Evolutionary conservation across 2,113 vertebrate species (phyloP).

Genomic region (Bombycilla garrulus): DNA sequence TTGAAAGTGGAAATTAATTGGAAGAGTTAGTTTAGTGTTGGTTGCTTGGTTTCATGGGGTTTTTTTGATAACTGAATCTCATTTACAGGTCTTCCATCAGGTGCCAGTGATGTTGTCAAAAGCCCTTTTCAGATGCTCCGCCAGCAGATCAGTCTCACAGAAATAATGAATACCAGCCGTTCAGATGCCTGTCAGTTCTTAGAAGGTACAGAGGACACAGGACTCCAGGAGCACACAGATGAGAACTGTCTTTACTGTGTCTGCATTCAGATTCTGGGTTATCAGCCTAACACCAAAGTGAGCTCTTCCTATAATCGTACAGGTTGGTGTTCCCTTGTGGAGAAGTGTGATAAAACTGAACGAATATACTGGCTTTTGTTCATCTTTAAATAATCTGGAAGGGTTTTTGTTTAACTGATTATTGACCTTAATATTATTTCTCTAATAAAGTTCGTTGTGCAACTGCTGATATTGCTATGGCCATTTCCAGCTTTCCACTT

Average conservation of each 20-base stretch:
- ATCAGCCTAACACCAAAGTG: slow-evolving; percentile 81
- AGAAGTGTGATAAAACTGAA: not conserved
- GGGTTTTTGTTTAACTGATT: not conserved
- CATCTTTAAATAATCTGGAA: not conserved
- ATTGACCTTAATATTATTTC: not conserved
- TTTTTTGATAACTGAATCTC: slow-evolving; percentile 20
- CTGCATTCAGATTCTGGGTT: slow-evolving; percentile 86
- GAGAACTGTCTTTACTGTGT: slow-evolving; percentile 98
- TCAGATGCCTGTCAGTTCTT: slow-evolving; percentile 84
- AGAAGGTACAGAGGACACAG: slow-evolving; percentile 89
- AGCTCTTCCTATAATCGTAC: slow-evolving; percentile 83
- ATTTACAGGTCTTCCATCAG: slow-evolving; percentile 69
- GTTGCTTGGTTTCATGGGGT: not conserved
- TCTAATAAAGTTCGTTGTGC: not conserved
- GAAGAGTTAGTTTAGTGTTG: not conserved
- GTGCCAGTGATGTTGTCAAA: slow-evolving; percentile 74
- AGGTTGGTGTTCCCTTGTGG: slow-evolving; percentile 74
- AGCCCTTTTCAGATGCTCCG: slow-evolving; percentile 84
- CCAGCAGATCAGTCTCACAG: slow-evolving; percentile 95
- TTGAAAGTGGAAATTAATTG: not conserved
- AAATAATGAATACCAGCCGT: slow-evolving; percentile 89
- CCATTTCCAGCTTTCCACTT: not conserved
- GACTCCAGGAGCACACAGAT: slow-evolving; percentile 93
- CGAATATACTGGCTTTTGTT: not conserved
- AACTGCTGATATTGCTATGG: not conserved